A percentile compares a stretch with the other conserved stretches of the same genome.
These are phyloP conservation scores for Poecilobothrus nobilitatus DNA, from an alignment of 2,888 invertebrate species.

Conservation along the genomic window DNA sequence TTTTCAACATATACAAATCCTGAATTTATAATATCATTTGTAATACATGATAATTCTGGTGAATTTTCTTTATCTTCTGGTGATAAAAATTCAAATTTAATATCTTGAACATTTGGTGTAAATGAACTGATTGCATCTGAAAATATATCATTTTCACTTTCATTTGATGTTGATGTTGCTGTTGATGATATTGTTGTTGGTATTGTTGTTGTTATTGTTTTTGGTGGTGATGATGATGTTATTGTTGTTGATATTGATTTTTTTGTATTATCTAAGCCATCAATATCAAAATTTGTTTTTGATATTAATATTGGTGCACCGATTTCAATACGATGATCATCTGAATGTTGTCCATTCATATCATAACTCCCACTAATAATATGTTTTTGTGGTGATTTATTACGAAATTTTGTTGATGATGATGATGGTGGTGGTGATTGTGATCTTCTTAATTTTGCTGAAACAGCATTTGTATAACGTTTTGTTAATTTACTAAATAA, in stretches of 20 bases:
- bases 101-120: constrained; percentile 24
- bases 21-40: not conserved
- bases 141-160: constrained; percentile 39
- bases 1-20: not conserved
- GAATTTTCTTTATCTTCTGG: constrained; percentile 21
- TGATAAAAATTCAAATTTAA: constrained; percentile 23
- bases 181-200: not conserved
- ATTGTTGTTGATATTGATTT: constrained; percentile 1
- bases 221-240: constrained; percentile 21
- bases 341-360: constrained; percentile 40
- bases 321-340: constrained; percentile 42
- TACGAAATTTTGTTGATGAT: constrained; percentile 19
- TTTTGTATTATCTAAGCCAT: constrained; percentile 32
- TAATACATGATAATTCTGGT: constrained; percentile 15
- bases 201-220: too few species aligned
- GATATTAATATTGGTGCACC: constrained; percentile 42
- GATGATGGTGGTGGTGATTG: constrained; percentile 13
- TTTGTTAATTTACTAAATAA: constrained; percentile 38
- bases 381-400: constrained; percentile 32
- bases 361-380: constrained; percentile 39
- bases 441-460: constrained; percentile 36
- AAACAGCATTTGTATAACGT: constrained; percentile 41
- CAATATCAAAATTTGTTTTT: constrained; percentile 40
- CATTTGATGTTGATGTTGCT: constrained; percentile 25
- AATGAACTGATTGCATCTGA: constrained; percentile 37